Evolutionary conservation across 30 jellyfish, hydroid and myxozoan species (phyloP), one percentile per base, ranked within the genome.

Genomic region (Mastigias papua): DNA sequence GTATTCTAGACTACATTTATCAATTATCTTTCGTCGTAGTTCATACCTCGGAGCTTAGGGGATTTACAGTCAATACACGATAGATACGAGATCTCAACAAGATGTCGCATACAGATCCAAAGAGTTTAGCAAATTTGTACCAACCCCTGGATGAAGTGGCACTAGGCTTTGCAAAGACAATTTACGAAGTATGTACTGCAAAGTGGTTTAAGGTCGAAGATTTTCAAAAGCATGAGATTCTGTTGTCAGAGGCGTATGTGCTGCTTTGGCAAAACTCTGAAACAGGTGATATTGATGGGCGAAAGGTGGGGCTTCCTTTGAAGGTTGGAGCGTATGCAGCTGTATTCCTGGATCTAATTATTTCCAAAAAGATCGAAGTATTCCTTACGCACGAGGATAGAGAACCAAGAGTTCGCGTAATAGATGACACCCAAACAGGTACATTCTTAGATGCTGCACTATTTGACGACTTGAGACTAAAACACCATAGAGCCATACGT

Each of bases 111-210:
- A 82, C 97, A 20, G 99, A 96, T 51, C 99, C 99, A 29, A 86
- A 82, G 57, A 96, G 99, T 69, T 73, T 96, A 19, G 97, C 99
- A 20, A 96, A 96, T 70, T 54, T 96, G 57, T 96, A 96, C 63
- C 99, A 96, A 73, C 98, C 97, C 7, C 97, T 86, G 54, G 99
- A 96, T 30, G 99, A 96, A 69, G 95, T 96, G 16, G 99, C 99
- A 11, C 80, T 86, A 27, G 88, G 97, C 32, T 96, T 96, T 74
- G 87, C 96, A 25, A 51, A 89, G 46, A 69, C 96, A 0, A 84
- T 87, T 33, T 79, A 78, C 72, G 97, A 96, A 67, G 60, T 96
- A 26, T 79, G 90, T 19, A 74, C 90, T 22, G 76, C 99, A 34
- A 80, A 48, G 34, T 63, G 90, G 88, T 96, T 96, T 58, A 34